These are phyloP conservation scores for Sarcoramphus papa DNA, from an alignment of 2,797 vertebrate genomes.

Conservation along the genomic window DNA sequence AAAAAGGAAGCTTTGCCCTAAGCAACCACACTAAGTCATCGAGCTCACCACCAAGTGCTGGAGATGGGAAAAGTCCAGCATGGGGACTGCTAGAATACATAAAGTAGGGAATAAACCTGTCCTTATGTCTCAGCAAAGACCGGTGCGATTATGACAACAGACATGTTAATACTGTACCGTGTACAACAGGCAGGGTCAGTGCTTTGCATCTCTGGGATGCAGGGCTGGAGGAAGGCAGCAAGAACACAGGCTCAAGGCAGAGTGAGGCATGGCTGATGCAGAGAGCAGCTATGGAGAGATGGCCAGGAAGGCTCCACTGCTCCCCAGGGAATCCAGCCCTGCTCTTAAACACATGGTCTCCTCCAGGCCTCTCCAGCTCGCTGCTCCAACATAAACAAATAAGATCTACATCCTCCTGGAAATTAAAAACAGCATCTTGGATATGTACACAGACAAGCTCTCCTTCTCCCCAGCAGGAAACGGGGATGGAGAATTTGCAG, in stretches of 20 bases:
- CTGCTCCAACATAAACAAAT: neutral
- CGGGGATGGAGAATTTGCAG: neutral
- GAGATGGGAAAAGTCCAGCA: neutral
- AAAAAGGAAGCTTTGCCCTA: neutral
- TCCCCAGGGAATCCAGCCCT: neutral
- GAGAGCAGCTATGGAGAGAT: neutral
- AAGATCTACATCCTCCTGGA: neutral
- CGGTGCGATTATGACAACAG: neutral
- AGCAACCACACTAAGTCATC: neutral
- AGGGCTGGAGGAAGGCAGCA: neutral
- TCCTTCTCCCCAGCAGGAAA: neutral
- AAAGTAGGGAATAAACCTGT: neutral
- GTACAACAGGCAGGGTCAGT: neutral
- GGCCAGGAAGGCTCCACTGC: neutral
- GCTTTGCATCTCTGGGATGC: neutral
- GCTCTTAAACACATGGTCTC: neutral
- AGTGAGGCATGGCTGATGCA: rapidly evolving
- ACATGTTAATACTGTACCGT: rapidly evolving
- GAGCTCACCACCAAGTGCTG: neutral
- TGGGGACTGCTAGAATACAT: neutral
- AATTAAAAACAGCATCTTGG: neutral
- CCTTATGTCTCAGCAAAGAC: neutral
- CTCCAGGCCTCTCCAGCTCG: neutral
- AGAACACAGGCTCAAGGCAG: neutral
- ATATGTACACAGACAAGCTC: neutral